These are phyloP conservation scores for Hippocampus comes DNA, from an alignment of 2,113 vertebrate species.

Conservation along the genomic window DNA sequence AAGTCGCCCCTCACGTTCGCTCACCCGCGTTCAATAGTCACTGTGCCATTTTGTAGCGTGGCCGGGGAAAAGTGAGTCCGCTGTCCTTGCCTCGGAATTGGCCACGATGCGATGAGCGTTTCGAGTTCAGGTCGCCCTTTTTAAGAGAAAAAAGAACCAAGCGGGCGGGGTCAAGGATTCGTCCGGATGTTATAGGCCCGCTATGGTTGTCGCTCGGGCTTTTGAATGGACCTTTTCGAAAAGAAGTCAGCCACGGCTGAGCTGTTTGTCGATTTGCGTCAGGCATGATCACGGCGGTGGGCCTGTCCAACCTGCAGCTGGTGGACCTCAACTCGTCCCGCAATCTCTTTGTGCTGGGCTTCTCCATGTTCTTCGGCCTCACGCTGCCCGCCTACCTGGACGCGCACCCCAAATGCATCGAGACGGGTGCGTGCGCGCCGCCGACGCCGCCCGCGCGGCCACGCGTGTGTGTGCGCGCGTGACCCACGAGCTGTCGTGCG, in stretches of 20 bases:
- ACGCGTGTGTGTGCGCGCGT: background rate
- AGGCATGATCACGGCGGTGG: conserved; percentile 98
- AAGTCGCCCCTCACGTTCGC: background rate
- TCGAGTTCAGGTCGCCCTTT: no score
- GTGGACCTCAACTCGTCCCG: conserved; percentile 97
- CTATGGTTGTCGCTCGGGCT: no score
- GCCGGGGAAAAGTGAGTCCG: no score
- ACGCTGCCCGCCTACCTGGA: conserved; percentile 88
- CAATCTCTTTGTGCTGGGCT: conserved; percentile 94
- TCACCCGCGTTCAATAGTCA: background rate
- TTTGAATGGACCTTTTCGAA: no score
- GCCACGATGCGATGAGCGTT: no score
- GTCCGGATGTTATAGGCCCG: no score
- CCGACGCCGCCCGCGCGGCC: no score
- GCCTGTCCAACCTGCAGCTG: conserved; percentile 92
- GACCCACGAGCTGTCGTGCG: background rate
- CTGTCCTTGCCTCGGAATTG: no score
- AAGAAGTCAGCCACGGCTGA: no score
- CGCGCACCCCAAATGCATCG: conserved; percentile 77
- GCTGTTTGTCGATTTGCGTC: conserved; percentile 5
- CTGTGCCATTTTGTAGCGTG: no score
- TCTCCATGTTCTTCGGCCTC: conserved; percentile 93
- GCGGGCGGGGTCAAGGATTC: no score
- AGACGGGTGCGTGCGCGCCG: conserved; percentile 76
- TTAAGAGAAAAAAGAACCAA: no score